These are phyloP conservation scores for Neoarius graeffei DNA, from an alignment of 2,113 vertebrate species.

Conservation along the genomic window DNA sequence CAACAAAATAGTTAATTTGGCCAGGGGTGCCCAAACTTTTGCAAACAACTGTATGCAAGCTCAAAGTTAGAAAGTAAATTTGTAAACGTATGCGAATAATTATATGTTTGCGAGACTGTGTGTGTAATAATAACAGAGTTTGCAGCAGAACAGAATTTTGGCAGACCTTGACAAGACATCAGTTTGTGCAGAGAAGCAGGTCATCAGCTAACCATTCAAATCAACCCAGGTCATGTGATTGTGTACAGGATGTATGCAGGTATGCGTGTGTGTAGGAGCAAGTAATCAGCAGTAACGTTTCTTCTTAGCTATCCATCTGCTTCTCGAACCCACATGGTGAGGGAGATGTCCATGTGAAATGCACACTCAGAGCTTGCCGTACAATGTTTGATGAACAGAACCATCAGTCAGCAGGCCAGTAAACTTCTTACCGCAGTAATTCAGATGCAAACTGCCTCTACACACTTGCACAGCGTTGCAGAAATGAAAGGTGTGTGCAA, in stretches of 20 bases:
- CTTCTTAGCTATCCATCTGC: conserved; percentile 16
- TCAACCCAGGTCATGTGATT: conserved; percentile 8
- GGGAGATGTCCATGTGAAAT: conserved; percentile 11
- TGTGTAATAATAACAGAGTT: conserved; percentile 18
- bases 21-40: neutral
- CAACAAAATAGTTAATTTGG: neutral
- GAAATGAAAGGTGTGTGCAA: conserved; percentile 7
- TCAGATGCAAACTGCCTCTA: neutral
- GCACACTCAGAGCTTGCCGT: neutral
- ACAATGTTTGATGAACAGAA: neutral
- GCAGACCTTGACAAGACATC: conserved; percentile 16
- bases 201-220: conserved; percentile 40
- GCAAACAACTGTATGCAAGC: neutral
- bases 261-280: conserved; percentile 14
- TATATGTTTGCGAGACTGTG: neutral
- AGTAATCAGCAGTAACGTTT: conserved; percentile 24
- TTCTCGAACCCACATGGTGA: conserved; percentile 26
- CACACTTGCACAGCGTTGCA: neutral
- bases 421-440: neutral
- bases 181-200: conserved; percentile 23
- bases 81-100: neutral
- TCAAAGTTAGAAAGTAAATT: neutral
- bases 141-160: conserved; percentile 58
- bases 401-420: neutral
- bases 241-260: neutral